Base-by-base conservation (phyloP, 1,140 invertebrate species). In the Philaenus spumarius region DNA sequence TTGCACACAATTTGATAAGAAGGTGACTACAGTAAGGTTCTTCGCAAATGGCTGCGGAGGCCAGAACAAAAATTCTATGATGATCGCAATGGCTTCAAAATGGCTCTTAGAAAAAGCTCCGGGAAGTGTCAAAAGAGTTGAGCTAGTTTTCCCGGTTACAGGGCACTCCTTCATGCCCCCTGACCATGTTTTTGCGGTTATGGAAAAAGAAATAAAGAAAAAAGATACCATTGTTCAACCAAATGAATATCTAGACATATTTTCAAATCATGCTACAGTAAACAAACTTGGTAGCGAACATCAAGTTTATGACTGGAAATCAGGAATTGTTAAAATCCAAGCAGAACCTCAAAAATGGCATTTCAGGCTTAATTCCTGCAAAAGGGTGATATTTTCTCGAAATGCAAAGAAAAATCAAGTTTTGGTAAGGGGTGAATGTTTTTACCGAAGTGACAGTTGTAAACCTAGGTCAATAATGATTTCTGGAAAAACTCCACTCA, bases 151-250 rank as follows among this genome's bases (percentile, higher is more conserved):
- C n/a, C n/a, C n/a, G n/a, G n/a, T n/a, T n/a, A n/a, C n/a, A n/a
- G n/a, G 64, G 14, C 67, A 70, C 47, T 66, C 63, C n/a, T 69
- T 62, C 62, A 50, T 69, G 24, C 64, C 68, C 46, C 46, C 66
- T 12, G 67, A 69, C 57, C 37, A 67, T 45, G 68, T 71, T 2
- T 71, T 70, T 63, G 69, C 51, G 9, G 22, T 52, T 24, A 67
- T 62, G 55, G 66, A 71, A 62, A 68, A 66, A 64, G 35, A 35
- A 50, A 50, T 67, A 37, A 63, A 62, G 56, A 66, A 53, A 39
- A 64, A 62, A 57, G 58, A 65, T 40, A 61, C 46, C n/a, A 61
- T 70, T 47, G 35, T 58, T 40, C 22, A 37, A 19, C 54, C n/a
- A n/a, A n/a, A n/a, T n/a, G n/a, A n/a, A n/a, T n/a, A n/a, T n/a